Evolutionary conservation across 2,113 vertebrate species (phyloP), one percentile per base, ranked within the genome.

Genomic region (Oenanthe oenanthe): DNA sequence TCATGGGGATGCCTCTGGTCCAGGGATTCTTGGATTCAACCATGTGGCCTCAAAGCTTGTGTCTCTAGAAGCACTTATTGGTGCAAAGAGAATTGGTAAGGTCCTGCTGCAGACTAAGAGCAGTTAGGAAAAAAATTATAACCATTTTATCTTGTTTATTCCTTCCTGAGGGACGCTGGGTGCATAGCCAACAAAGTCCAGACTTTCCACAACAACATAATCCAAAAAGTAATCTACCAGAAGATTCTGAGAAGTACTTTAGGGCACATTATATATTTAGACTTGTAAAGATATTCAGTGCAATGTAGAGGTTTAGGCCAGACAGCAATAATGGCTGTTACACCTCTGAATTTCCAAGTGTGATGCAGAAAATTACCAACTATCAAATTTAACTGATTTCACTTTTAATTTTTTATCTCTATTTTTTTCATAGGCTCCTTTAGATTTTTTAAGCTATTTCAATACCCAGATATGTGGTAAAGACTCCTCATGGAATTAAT

Each of bases 291-390:
- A 76, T 47, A 80, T 5, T 32, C 42, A 76, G 42, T 34, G 50
- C 54, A 82, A 50, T 13, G 17, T 20, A 62, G 38, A 84, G 18
- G 34, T 74, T 80, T 74, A 80, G 75, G 72, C 32, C 88, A 92
- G 57, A 71, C 21, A 88, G 66, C 51, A 70, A 47, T 47, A 88
- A 83, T 28, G 60, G 63, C 38, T 94, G 72, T 85, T 94, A 81
- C n/a, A 80, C 22, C 50, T 45, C 50, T 87, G 94, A 93, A 92
- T 93, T 91, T 72, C n/a, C 43, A 40, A 50, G 57, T 89, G 66
- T 47, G 50, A 79, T 29, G 85, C 34, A 77, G 58, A 95, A 97
- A 92, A 94, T 68, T 83, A 93, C 53, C 74, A 81, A 88, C 43
- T 66, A 94, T 60, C 75, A 89, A 72, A 85, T 48, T 67, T 89